Base-by-base conservation (phyloP, 2,888 invertebrate species). In the Drosophila leonis region DNA sequence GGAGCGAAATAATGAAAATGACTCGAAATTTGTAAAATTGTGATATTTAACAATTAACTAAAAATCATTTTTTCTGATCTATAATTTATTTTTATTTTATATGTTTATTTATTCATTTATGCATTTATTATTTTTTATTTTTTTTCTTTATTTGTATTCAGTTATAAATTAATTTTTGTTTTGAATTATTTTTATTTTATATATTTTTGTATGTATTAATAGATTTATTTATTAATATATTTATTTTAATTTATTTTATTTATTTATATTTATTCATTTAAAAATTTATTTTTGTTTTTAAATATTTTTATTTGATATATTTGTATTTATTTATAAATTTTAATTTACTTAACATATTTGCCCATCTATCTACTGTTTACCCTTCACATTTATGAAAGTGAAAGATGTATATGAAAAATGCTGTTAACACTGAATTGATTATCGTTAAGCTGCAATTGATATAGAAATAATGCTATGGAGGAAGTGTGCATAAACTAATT, bases 371-470 rank as follows among this genome's bases (percentile, higher is more conserved):
- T 31, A 10, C 29, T 31, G 12, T 8, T 49, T 29, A 10, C 27
- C 9, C 15, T 37, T 59, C 6, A 0, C 12, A n/a, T 39, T 44
- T 27, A 18, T 24, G 18, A 60, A 60, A 33, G 54, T 49, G 10
- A 46, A 67, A 57, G n/a, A n/a, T n/a, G n/a, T 56, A 49, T 57
- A 54, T 78, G 54, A 69, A 41, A 54, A 59, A 59, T 59, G 42
- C 39, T 60, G 56, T 74, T 63, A 29, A 20, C 46, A 20, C 29
- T n/a, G 27, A 46, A 46, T 74, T 46, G 31, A 73, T 39, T 41
- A 44, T 39, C 27, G 18, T 57, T 41, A 0, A 35, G 52, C 20
- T 24, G 13, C 27, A 59, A 70, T 79, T 75, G 42, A 12, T 59
- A 55, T 35, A 37, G 13, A 41, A 57, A 37, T 60, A 60, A 78